phyloP scores from a whole-genome alignment of 2,113 vertebrate genomes.

The Arothron firmamentum region DNA sequence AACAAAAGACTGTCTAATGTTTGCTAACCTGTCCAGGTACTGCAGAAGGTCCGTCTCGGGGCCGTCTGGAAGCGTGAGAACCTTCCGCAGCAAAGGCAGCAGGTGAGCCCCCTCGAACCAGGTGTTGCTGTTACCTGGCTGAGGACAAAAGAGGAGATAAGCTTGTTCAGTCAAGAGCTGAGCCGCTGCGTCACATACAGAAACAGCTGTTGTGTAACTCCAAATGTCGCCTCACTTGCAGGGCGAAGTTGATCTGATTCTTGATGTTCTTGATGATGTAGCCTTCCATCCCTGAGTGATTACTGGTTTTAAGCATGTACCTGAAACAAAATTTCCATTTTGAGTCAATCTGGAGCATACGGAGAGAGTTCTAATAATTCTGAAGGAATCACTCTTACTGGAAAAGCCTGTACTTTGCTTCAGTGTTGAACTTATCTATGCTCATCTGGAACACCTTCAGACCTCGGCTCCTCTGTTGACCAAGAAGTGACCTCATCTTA shows the following conservation, averaged over 20 bases:
- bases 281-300: conserved; percentile 90
- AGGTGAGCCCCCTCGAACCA: conserved; percentile 88
- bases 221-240: conserved; percentile 48
- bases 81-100: conserved; percentile 82
- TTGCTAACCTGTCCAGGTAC: conserved; percentile 85
- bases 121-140: conserved; percentile 72
- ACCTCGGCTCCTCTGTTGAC: conserved; percentile 86
- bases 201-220: too few species aligned
- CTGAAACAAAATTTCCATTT: conserved; percentile 29
- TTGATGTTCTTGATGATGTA: conserved; percentile 94
- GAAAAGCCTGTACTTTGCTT: conserved; percentile 91
- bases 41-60: conserved; percentile 94
- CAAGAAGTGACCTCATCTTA: conserved; percentile 9
- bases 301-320: conserved; percentile 83
- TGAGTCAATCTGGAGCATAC: neutral
- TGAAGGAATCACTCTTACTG: conserved; percentile 69
- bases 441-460: conserved; percentile 87
- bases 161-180: neutral
- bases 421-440: conserved; percentile 85
- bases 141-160: neutral
- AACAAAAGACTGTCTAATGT: neutral
- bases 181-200: too few species aligned
- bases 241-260: conserved; percentile 83
- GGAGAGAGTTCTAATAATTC: neutral
- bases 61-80: conserved; percentile 85